Conservation (phyloP, 2,888 invertebrate genomes). For the Clusia tigrina region DNA sequence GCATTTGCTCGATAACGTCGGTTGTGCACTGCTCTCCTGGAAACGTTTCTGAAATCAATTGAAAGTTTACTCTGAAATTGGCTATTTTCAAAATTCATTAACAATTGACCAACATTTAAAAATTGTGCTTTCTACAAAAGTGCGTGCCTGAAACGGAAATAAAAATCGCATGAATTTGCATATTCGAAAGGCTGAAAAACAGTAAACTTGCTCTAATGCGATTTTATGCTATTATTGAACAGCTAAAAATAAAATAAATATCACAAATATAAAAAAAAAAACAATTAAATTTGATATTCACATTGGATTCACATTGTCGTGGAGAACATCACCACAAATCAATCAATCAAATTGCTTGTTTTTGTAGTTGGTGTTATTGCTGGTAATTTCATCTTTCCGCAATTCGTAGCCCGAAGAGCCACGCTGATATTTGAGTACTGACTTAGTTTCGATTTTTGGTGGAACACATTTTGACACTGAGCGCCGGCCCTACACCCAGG, state of each 20-base stretch:
- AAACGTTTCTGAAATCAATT: slow-evolving; percentile 15
- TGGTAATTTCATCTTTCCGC: slow-evolving; percentile 39
- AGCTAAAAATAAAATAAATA: not conserved
- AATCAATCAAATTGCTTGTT: slow-evolving; percentile 39
- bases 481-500: too few species aligned
- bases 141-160: not conserved
- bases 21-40: slow-evolving; percentile 47
- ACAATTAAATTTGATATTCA: slow-evolving; percentile 13
- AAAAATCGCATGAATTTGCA: not conserved
- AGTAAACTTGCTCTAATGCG: not conserved
- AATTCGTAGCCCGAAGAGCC: slow-evolving; percentile 5
- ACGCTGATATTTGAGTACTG: too few species aligned
- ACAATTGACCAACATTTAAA: not conserved
- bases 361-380: not conserved
- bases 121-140: not conserved
- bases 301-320: not conserved
- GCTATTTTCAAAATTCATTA: not conserved
- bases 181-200: not conserved
- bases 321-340: slow-evolving; percentile 46
- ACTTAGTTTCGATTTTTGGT: too few species aligned
- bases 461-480: too few species aligned
- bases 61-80: not conserved
- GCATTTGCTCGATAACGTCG: slow-evolving; percentile 58
- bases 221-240: not conserved
- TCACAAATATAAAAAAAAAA: slow-evolving; percentile 12